phyloP scores from a whole-genome alignment of 2,888 invertebrate species.

The Cremastobaeus sp. region DNA sequence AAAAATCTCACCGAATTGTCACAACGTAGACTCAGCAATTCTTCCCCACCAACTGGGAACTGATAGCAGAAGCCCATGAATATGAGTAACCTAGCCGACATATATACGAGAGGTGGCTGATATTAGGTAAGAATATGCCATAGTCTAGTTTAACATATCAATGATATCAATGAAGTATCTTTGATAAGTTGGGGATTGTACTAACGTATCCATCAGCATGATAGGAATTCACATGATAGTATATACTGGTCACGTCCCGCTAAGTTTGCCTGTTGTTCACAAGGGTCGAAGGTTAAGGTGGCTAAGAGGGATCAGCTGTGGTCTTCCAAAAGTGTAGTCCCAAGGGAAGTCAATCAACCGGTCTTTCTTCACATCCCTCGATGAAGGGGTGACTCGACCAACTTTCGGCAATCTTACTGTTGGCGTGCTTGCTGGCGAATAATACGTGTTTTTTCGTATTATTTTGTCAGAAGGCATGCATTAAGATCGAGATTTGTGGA shows the following conservation, averaged over 20 bases:
- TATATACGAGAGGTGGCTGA: too few species aligned
- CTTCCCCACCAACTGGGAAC: too few species aligned
- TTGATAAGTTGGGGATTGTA: constrained; percentile 42
- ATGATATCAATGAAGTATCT: constrained; percentile 33
- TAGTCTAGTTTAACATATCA: constrained; percentile 27
- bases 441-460: constrained; percentile 24
- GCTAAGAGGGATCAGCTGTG: constrained; percentile 77
- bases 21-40: too few species aligned
- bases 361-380: constrained; percentile 72
- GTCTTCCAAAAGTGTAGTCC: constrained; percentile 75
- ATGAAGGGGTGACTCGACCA: constrained; percentile 65
- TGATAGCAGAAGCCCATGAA: too few species aligned
- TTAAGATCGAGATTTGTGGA: neutral
- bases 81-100: too few species aligned
- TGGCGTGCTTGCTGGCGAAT: constrained; percentile 8
- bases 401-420: constrained; percentile 49
- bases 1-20: too few species aligned
- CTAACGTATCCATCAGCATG: constrained; percentile 51
- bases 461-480: constrained; percentile 1
- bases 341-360: constrained; percentile 78
- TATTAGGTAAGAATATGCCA: too few species aligned
- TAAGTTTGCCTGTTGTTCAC: constrained; percentile 64
- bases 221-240: constrained; percentile 61
- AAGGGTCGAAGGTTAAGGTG: constrained; percentile 69
- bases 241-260: constrained; percentile 76